phyloP scores from a whole-genome alignment of 2,113 vertebrate species.

The Ictalurus furcatus region DNA sequence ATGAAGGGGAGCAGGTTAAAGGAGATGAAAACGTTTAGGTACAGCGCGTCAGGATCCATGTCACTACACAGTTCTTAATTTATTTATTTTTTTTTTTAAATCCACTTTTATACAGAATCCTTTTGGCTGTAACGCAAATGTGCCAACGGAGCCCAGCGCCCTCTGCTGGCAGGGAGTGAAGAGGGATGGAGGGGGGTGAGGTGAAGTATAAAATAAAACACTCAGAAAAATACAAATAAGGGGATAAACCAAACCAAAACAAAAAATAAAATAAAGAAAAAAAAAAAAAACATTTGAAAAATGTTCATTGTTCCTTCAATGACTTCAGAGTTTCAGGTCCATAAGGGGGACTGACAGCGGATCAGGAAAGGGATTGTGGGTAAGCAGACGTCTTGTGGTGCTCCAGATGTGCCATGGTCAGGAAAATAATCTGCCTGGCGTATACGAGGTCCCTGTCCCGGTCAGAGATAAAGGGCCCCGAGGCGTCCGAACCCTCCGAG shows the following conservation, averaged over 20 bases:
- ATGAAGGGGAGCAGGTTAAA: conserved; percentile 59
- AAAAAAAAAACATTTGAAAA: conserved; percentile 50
- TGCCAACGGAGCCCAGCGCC: conserved; percentile 58
- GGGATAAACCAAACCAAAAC: conserved; percentile 38
- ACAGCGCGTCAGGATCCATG: conserved; percentile 71
- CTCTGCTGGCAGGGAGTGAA: conserved; percentile 61
- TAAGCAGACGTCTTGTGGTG: conserved; percentile 31
- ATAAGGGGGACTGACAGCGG: conserved; percentile 52
- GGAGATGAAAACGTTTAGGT: conserved; percentile 67
- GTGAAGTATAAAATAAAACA: conserved; percentile 60
- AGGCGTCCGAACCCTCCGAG: background rate
- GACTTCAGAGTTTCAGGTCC: conserved; percentile 50
- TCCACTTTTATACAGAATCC: conserved; percentile 76
- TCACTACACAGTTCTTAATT: conserved; percentile 73
- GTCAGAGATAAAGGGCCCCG: background rate
- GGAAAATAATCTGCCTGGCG: background rate
- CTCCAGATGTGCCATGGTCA: conserved; percentile 36
- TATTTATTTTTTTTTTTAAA: conserved; percentile 74
- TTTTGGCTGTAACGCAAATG: conserved; percentile 68
- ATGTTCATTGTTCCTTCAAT: conserved; percentile 24
- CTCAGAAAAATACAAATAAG: conserved; percentile 52
- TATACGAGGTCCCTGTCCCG: background rate
- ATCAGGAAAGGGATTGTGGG: conserved; percentile 37
- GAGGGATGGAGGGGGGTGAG: no score
- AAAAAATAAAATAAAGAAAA: conserved; percentile 60